Evolutionary conservation across 2,888 invertebrate genomes (phyloP), one percentile per base, ranked within the genome.

Genomic region (Byasa hedistus): DNA sequence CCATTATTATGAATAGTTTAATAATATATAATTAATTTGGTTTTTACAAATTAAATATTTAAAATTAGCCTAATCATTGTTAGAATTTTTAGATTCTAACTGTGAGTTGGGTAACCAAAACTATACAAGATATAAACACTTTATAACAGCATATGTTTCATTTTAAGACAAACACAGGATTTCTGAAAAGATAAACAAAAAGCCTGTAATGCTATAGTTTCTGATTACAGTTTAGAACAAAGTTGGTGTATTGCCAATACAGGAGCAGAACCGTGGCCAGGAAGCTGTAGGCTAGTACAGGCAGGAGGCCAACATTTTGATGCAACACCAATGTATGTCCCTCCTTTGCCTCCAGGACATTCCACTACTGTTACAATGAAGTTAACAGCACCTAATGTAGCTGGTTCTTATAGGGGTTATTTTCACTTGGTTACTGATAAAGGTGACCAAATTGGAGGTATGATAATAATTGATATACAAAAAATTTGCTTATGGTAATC

Each of bases 371-470:
- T 98, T 64, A 94, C 94, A 74, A 93, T 98, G 69, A 95, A 96
- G 76, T 94, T 98, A 92, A 93, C 93, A 61, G 96, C 97, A 79
- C 98, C 98, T 12, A 86, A 93, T 19, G 83, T 89, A 66, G 92
- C 95, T 54, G 97, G 97, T 17, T 93, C 94, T 22, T 96, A 96
- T 85, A 94, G 96, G 85, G 96, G 96, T 73, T 96, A 96, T 91
- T 99, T 98, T 95, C 94, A 98, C 79, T 93, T 98, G 92, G 95
- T 95, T 78, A 97, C 97, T 67, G 93, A 96, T 54, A 95, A 95
- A 76, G 98, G 98, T 69, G 94, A 96, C 76, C 97, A 96, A 86
- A 98, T 98, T 93, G 99, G 99, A 85, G 98, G 98, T 98, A 90
- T 48, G 3, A 48, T 48, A 48, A 48, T 3, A 48, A n/a, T 12